Base-by-base conservation (phyloP, 2,113 vertebrate genomes). In the Saiga tatarica region DNA sequence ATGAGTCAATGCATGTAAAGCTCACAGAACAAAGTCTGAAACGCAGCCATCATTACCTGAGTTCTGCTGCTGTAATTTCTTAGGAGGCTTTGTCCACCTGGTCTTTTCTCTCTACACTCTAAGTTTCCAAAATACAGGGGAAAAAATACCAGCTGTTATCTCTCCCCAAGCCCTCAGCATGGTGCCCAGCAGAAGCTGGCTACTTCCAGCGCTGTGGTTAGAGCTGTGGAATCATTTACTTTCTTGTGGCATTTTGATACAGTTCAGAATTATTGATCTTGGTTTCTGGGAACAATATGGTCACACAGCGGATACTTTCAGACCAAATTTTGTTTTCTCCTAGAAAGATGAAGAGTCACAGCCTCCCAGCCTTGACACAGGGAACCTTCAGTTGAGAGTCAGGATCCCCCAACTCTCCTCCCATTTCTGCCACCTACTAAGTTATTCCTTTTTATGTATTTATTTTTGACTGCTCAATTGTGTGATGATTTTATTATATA, bases 251-350 rank as follows among this genome's bases (percentile, higher is more conserved):
- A 96, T 98, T 98, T 98, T 98, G 97, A 98, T 98, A 96, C 97
- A 98, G 97, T 97, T 98, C 95, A 96, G 95, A 97, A 89, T 95
- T 98, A 98, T 98, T 97, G 98, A 98, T 98, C 83, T 97, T 97
- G 98, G 97, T 97, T 98, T 98, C 97, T 92, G 96, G 95, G 96
- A 98, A 98, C 97, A 98, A 93, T 97, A 97, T 89, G 95, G 97
- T 93, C 89, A 89, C 96, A 91, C 84, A 97, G 96, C 83, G 93
- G 96, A 97, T 96, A 91, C 94, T 94, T 93, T 91, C 93, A 87
- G 83, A 78, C 96, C 94, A 95, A 97, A 97, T 94, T 97, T 76
- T 96, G 94, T 91, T 97, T 87, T 89, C 92, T 94, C 81, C 52
- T 71, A 26, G 33, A 89, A 60, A 95, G 50, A 92, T 28, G 30